A percentile compares a stretch with the other conserved stretches of the same genome.
Conservation (phyloP, 1,140 invertebrate genomes). For the Elymnias hypermnestra region DNA sequence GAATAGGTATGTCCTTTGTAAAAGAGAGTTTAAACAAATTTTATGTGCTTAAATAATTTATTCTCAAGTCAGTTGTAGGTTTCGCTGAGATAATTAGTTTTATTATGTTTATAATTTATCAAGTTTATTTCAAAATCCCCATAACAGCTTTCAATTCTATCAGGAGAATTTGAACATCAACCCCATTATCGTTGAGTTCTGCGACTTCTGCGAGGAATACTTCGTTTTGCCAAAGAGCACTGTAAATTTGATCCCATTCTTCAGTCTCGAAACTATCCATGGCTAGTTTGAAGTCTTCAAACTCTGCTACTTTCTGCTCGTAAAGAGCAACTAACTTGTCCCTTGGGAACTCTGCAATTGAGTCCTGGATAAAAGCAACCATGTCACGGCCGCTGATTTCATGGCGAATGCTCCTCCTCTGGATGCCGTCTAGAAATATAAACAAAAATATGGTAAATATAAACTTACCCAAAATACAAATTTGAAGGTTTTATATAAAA, state of each 20-base stretch:
- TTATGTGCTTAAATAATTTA: no score
- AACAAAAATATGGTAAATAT: no score
- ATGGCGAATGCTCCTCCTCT: conserved; percentile 26
- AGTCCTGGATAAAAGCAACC: conserved; percentile 40
- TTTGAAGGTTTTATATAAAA: no score
- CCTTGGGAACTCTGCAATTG: conserved; percentile 43
- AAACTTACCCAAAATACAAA: no score
- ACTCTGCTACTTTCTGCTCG: conserved; percentile 47
- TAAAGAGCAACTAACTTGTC: conserved; percentile 47
- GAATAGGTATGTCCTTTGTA: no score
- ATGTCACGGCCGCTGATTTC: conserved; percentile 40
- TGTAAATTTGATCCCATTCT: conserved; percentile 40
- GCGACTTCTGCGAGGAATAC: conserved; percentile 45
- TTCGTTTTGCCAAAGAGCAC: conserved; percentile 43
- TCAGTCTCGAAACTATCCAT: conserved; percentile 50
- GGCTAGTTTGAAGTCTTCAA: conserved; percentile 45
- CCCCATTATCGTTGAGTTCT: conserved; percentile 40
- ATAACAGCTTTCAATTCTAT: conserved; percentile 45
- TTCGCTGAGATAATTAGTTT: no score
- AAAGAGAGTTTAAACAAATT: no score
- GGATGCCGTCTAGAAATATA: conserved; percentile 28
- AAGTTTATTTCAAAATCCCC: conserved; percentile 41
- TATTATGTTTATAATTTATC: no score
- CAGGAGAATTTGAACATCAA: conserved; percentile 36
- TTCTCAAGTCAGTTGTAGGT: no score